Conservation (phyloP, 1,140 invertebrate genomes). For the Conus ventricosus region DNA sequence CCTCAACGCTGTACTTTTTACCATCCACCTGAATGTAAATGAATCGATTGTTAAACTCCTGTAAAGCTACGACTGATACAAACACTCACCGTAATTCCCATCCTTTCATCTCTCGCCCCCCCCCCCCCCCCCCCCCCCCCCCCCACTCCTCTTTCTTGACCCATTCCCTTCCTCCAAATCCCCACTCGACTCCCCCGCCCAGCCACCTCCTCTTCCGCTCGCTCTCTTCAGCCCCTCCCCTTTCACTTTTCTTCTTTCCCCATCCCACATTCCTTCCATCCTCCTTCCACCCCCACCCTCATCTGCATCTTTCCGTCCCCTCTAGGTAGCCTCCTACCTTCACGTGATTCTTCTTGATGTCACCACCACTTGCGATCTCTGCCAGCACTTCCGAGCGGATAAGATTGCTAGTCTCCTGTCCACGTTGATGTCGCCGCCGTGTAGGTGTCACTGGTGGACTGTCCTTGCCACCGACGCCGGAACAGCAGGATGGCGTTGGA, state of each 20-base stretch:
- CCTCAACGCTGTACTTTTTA: not conserved
- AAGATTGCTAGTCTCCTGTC: not conserved
- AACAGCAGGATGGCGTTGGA: constrained; percentile 14
- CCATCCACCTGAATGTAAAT: not conserved
- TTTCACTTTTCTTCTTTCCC: no score
- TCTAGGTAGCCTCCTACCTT: not conserved
- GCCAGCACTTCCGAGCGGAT: not conserved
- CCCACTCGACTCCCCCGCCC: no score
- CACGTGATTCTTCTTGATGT: not conserved
- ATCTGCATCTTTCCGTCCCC: no score
- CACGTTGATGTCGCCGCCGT: not conserved
- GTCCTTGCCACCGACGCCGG: constrained; percentile 2
- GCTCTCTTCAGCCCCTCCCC: no score
- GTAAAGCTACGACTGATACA: no score
- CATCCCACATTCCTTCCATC: no score
- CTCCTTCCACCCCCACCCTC: no score
- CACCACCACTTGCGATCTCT: not conserved
- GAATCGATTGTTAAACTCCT: no score
- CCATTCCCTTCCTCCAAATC: no score
- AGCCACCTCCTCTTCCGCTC: no score
- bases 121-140: not conserved
- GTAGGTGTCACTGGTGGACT: not conserved
- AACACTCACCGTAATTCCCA: no score
- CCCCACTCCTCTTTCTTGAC: not conserved
- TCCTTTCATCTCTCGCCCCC: no score